Base-by-base conservation (phyloP, 1,140 invertebrate genomes). In the Drosophila mayri region DNA sequence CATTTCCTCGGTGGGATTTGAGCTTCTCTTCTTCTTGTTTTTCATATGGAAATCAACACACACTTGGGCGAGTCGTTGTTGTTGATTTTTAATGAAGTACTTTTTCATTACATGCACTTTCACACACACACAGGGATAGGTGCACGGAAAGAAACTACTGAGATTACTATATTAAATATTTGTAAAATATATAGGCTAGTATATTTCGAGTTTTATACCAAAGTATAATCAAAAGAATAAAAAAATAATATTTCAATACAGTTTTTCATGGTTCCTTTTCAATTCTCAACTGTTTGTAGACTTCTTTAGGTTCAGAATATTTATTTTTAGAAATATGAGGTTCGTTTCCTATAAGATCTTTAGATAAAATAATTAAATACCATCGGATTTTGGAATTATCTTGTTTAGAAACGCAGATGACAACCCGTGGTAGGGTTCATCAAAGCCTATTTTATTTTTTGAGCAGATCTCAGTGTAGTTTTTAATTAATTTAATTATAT, bases 81-180 rank as follows among this genome's bases (percentile, higher is more conserved):
- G 81, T 84, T 84, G 83, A 87, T 87, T 87, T 87, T 87, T 87
- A 87, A 87, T 87, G 83, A 87, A 87, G 83, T 87, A 87, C 83
- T 87, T 87, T 87, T 88, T 87, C 76, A 86, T 86, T 87, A 86
- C 79, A 63, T 71, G 63, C 66, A 73, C 32, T 62, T 41, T 55
- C 38, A 49, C 38, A 63, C 35, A 43, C 18, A 47, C 40, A 75
- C 38, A 32, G n/a, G 37, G 22, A 47, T 22, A 41, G 32, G 32
- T 38, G 52, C 22, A 38, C 32, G 22, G 52, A 1, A 22, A 54
- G 20, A 54, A 38, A 54, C 4, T 32, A 22, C 0, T 6, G 1
- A 18, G 14, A 37, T 1, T 5, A 37, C 20, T 37, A 14, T 9
- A 35, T 1, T 4, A 35, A 20, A 52, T 18, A 2, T 18, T 18